phyloP scores from a whole-genome alignment of 2,888 invertebrate genomes.

The Aspidiotus rigidus region DNA sequence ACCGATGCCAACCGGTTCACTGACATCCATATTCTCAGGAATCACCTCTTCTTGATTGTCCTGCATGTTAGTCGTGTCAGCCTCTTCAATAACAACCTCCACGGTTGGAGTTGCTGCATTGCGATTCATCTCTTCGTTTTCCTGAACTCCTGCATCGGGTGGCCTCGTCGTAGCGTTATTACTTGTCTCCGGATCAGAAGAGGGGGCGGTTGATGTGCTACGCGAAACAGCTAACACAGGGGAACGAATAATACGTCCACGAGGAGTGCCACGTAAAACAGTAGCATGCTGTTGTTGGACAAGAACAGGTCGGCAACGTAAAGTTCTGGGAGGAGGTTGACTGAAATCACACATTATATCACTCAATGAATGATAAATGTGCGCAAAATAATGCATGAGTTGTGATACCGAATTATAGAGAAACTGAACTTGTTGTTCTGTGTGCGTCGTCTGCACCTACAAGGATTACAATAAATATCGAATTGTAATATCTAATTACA shows the following conservation, averaged over 20 bases:
- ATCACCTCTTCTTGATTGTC: conserved; percentile 21
- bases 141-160: not conserved
- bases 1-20: conserved; percentile 8
- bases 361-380: conserved; percentile 79
- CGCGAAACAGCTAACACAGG: conserved; percentile 25
- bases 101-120: conserved; percentile 23
- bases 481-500: not conserved
- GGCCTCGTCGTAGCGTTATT: not conserved
- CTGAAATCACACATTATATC: conserved; percentile 69
- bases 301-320: conserved; percentile 62
- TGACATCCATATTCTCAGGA: conserved; percentile 23
- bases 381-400: conserved; percentile 73
- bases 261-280: conserved; percentile 9
- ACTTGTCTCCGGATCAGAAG: not conserved
- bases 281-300: conserved; percentile 50
- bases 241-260: conserved; percentile 18
- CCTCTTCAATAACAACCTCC: conserved; percentile 29
- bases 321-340: conserved; percentile 57
- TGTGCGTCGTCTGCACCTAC: conserved; percentile 23
- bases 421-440: conserved; percentile 36
- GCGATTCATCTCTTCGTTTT: conserved; percentile 5
- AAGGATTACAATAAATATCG: not conserved
- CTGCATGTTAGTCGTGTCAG: conserved; percentile 26
- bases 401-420: conserved; percentile 63
- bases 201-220: conserved; percentile 7